These are phyloP conservation scores for Enteromius treurensis DNA, from an alignment of 2,797 vertebrate species.

Conservation along the genomic window DNA sequence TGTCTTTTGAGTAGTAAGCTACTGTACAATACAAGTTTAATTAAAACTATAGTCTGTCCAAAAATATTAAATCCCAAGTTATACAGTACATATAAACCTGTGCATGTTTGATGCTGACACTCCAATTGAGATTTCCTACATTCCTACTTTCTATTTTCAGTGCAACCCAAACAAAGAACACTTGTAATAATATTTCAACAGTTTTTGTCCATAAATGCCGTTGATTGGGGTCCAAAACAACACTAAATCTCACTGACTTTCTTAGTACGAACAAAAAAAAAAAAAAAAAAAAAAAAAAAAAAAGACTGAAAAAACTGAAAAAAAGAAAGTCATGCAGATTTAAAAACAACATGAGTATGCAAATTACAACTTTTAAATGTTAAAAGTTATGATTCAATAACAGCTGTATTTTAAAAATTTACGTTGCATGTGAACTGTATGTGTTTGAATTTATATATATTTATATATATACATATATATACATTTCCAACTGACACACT, in stretches of 20 bases:
- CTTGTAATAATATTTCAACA: background rate
- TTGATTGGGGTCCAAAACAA: background rate
- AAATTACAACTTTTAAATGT: background rate
- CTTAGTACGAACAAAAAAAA: background rate
- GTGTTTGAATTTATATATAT: too few species aligned
- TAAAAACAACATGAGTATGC: background rate
- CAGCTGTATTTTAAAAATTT: background rate
- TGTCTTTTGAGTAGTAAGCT: background rate
- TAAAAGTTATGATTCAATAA: background rate
- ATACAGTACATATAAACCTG: too few species aligned
- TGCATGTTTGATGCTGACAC: background rate
- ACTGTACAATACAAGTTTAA: background rate
- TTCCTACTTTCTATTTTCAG: background rate
- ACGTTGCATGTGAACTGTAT: too few species aligned
- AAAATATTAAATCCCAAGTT: background rate
- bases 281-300: too few species aligned
- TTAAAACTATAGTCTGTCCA: background rate
- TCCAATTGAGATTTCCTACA: background rate
- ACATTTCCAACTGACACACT: too few species aligned
- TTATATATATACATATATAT: too few species aligned
- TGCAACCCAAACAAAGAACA: background rate
- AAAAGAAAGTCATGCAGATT: background rate
- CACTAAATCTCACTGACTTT: slow-evolving; percentile 3
- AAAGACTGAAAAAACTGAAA: too few species aligned
- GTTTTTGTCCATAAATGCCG: background rate